Conservation (phyloP, 2,888 invertebrate genomes). For the Psococerastis gibbosa region DNA sequence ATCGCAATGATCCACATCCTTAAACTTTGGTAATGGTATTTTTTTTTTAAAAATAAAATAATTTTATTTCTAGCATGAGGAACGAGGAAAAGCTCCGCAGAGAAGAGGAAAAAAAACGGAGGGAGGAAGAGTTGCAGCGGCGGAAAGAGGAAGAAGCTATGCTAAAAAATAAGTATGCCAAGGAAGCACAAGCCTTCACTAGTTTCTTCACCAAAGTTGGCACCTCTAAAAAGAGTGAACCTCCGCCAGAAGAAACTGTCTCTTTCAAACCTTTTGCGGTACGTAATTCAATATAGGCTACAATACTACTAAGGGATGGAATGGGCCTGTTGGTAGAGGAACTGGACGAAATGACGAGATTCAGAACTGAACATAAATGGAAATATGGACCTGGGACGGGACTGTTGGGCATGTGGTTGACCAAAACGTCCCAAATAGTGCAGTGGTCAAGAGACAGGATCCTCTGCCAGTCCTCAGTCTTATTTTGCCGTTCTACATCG, state of each 20-base stretch:
- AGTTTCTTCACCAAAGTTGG: constrained; percentile 23
- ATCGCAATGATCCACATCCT: not conserved
- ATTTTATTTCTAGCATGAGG: constrained; percentile 18
- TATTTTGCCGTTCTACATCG: no score
- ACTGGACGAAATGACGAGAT: no score
- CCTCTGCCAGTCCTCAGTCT: no score
- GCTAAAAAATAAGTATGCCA: constrained; percentile 20
- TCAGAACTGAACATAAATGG: no score
- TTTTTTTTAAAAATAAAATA: not conserved
- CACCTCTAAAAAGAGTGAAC: constrained; percentile 9
- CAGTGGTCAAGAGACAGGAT: no score
- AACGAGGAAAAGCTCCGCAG: constrained; percentile 25
- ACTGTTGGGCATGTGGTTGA: no score
- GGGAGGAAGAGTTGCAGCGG: constrained; percentile 35
- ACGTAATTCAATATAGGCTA: no score
- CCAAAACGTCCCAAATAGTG: no score
- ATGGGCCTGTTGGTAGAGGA: no score
- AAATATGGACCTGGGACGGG: no score
- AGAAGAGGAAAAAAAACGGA: constrained; percentile 30
- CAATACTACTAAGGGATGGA: no score
- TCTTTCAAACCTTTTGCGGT: constrained; percentile 45
- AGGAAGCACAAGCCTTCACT: constrained; percentile 23
- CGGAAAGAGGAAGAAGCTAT: constrained; percentile 44
- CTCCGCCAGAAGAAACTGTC: constrained; percentile 19
- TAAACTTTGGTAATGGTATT: not conserved